phyloP scores from a whole-genome alignment of 2,888 invertebrate species.

The Phragmatobia fuliginosa region DNA sequence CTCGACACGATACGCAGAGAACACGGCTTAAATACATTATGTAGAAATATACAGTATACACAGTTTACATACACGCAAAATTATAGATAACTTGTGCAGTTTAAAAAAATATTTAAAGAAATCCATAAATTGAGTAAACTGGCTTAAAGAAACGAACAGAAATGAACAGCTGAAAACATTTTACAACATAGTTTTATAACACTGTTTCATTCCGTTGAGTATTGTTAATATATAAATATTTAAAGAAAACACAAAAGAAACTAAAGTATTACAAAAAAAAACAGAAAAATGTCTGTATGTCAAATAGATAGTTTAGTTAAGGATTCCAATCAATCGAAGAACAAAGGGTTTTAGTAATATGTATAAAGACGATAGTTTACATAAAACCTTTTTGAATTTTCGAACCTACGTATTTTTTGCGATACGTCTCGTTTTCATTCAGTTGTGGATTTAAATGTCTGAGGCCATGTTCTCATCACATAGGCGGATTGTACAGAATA shows the following conservation, averaged over 20 bases:
- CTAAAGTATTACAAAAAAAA: neutral
- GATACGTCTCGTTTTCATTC: neutral
- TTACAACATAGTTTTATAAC: neutral
- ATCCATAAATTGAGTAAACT: neutral
- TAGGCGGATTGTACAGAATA: slow-evolving; percentile 79
- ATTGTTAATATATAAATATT: neutral
- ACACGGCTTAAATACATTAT: too few relatives aligned
- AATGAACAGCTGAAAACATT: neutral
- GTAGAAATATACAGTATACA: neutral
- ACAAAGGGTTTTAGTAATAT: neutral
- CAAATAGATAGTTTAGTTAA: neutral
- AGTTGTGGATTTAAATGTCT: slow-evolving; percentile 38
- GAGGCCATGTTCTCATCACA: slow-evolving; percentile 59
- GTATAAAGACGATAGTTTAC: neutral
- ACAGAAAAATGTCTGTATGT: neutral
- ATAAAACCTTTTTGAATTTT: neutral
- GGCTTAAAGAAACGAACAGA: neutral
- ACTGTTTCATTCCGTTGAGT: neutral
- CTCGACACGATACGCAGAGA: neutral
- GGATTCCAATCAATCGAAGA: neutral
- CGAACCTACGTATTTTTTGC: neutral
- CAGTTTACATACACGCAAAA: neutral
- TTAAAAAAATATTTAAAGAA: neutral
- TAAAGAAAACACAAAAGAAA: neutral
- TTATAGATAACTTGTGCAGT: neutral